Percentiles rank a stretch among this genome's conserved stretches.
Evolutionary conservation across 2,113 vertebrate genomes (phyloP).

Genomic region (Dendrocopos noguchii): DNA sequence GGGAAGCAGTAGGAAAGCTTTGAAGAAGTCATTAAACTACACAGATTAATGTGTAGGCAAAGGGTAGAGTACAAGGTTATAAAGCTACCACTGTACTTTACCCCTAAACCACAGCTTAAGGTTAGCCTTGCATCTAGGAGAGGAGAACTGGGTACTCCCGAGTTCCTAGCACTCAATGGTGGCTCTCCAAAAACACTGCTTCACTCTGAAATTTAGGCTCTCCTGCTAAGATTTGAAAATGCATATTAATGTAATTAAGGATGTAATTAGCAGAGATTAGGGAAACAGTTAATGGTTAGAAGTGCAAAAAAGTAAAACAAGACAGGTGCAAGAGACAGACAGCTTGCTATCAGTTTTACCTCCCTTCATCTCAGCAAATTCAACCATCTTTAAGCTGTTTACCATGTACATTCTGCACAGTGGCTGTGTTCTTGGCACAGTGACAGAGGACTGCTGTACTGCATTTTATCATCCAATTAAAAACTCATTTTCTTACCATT

Average conservation of each 20-base stretch:
- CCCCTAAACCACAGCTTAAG: background rate
- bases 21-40: slow-evolving; percentile 27
- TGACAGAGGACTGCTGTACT: slow-evolving; percentile 64
- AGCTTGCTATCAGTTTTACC: slow-evolving; percentile 16
- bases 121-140: background rate
- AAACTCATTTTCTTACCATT: background rate
- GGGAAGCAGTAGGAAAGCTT: slow-evolving; percentile 57
- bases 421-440: slow-evolving; percentile 3
- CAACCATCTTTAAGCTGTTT: background rate
- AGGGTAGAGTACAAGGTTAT: slow-evolving; percentile 4
- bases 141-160: background rate
- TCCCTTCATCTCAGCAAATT: slow-evolving; percentile 41
- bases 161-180: background rate
- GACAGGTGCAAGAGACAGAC: slow-evolving; percentile 70
- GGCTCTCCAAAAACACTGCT: slow-evolving; percentile 34
- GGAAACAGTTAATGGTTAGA: slow-evolving; percentile 64
- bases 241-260: slow-evolving; percentile 54
- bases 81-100: slow-evolving; percentile 3
- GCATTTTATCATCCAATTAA: slow-evolving; percentile 64
- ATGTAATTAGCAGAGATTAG: slow-evolving; percentile 70
- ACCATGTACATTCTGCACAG: background rate
- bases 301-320: slow-evolving; percentile 62
- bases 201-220: slow-evolving; percentile 29
- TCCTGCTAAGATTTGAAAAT: slow-evolving; percentile 50
- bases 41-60: background rate